phyloP scores from a whole-genome alignment of 1,140 invertebrate genomes.

The Sinonovacula constricta region DNA sequence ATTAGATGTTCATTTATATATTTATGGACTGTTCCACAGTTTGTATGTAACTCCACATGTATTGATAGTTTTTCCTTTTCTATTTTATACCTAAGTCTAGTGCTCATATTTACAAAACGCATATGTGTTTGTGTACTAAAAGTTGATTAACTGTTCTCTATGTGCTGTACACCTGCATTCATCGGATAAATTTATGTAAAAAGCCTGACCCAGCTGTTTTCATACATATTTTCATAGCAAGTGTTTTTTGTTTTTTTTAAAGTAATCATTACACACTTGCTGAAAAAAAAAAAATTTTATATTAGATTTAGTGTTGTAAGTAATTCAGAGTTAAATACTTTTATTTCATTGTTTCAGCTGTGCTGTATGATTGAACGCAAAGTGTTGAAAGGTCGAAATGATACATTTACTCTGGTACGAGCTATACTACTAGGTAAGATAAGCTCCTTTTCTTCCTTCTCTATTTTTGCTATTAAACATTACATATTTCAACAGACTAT shows the following conservation, averaged over 20 bases:
- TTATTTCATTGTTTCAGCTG: conserved; percentile 31
- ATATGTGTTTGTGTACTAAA: no score
- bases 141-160: no score
- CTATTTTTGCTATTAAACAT: conserved; percentile 4
- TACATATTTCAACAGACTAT: neutral
- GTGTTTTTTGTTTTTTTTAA: neutral
- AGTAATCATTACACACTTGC: neutral
- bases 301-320: no score
- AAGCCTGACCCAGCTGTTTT: neutral
- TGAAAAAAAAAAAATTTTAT: neutral
- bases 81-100: no score
- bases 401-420: conserved; percentile 51
- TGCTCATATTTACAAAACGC: no score
- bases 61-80: neutral
- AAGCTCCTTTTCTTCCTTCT: neutral
- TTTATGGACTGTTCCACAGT: neutral
- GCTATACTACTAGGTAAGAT: conserved; percentile 49
- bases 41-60: no score
- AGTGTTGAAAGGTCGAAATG: conserved; percentile 49
- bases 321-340: neutral
- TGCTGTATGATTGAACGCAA: conserved; percentile 48
- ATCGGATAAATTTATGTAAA: neutral
- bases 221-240: neutral
- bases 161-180: no score
- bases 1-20: neutral